A percentile compares a stretch with the other conserved stretches of the same genome.
Evolutionary conservation across 2,113 vertebrate genomes (phyloP).

Genomic region (Melanerpes formicivorus): DNA sequence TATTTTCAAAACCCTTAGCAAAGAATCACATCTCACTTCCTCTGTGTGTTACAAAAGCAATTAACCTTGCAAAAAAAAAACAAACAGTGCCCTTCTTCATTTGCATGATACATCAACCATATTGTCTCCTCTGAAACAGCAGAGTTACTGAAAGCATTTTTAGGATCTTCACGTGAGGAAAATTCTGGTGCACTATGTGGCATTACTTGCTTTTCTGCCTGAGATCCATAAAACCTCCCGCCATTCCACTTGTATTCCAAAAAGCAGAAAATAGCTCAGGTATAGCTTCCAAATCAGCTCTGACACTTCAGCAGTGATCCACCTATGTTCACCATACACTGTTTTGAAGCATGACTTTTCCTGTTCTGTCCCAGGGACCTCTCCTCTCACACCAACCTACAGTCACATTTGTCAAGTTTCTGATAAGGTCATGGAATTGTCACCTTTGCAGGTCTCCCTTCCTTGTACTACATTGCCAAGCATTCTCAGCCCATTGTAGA

Average conservation of each 20-base stretch:
- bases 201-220: not conserved
- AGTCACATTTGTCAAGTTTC: not conserved
- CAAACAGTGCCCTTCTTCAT: not conserved
- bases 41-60: not conserved
- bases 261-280: not conserved
- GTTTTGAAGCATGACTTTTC: not conserved
- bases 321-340: not conserved
- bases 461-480: not conserved
- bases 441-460: not conserved
- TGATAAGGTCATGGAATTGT: not conserved
- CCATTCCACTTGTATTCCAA: not conserved
- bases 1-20: not conserved
- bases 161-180: not conserved
- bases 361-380: not conserved
- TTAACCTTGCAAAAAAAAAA: not conserved
- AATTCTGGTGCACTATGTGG: accelerated
- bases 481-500: not conserved
- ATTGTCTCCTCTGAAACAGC: not conserved
- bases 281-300: not conserved
- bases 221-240: not conserved
- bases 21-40: not conserved
- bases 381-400: not conserved
- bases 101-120: not conserved
- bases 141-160: not conserved
- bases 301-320: not conserved